Evolutionary conservation across 2,888 invertebrate genomes (phyloP).

Genomic region (Andrena camellia): DNA sequence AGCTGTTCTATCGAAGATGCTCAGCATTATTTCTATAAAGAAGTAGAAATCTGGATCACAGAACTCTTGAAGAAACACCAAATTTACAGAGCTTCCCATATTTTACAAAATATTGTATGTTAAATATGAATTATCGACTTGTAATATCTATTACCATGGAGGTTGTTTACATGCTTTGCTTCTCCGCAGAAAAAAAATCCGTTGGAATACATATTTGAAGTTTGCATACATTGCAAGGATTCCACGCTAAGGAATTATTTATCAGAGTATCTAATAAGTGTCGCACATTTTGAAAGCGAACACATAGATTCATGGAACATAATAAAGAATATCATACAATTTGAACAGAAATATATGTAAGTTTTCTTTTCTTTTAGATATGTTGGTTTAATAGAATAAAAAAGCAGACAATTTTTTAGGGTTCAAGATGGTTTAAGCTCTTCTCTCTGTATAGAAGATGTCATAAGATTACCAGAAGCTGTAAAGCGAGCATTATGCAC

Average conservation of each 20-base stretch:
- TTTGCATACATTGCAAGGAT: slow-evolving; percentile 88
- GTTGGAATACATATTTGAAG: slow-evolving; percentile 86
- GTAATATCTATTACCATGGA: background rate
- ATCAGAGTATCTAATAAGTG: slow-evolving; percentile 88
- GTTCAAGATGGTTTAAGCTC: slow-evolving; percentile 76
- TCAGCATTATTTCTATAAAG: slow-evolving; percentile 79
- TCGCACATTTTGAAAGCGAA: slow-evolving; percentile 81
- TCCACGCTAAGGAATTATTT: slow-evolving; percentile 89
- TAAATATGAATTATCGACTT: slow-evolving; percentile 22
- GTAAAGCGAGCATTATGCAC: slow-evolving; percentile 77
- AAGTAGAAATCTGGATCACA: slow-evolving; percentile 89
- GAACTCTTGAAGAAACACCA: slow-evolving; percentile 88
- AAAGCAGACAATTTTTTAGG: slow-evolving; percentile 63
- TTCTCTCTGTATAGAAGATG: slow-evolving; percentile 81
- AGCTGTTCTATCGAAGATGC: slow-evolving; percentile 86
- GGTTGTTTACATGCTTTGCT: slow-evolving; percentile 19
- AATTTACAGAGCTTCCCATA: slow-evolving; percentile 89
- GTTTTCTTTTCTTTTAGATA: slow-evolving; percentile 34
- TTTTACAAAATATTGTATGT: slow-evolving; percentile 87
- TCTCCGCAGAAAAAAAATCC: slow-evolving; percentile 86
- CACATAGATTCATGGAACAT: slow-evolving; percentile 85
- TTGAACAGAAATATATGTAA: slow-evolving; percentile 76
- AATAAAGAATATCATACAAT: slow-evolving; percentile 80
- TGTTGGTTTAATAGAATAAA: background rate
- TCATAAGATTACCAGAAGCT: slow-evolving; percentile 75